Conservation (phyloP, 2,113 vertebrate species). For the Raja brachyura region DNA sequence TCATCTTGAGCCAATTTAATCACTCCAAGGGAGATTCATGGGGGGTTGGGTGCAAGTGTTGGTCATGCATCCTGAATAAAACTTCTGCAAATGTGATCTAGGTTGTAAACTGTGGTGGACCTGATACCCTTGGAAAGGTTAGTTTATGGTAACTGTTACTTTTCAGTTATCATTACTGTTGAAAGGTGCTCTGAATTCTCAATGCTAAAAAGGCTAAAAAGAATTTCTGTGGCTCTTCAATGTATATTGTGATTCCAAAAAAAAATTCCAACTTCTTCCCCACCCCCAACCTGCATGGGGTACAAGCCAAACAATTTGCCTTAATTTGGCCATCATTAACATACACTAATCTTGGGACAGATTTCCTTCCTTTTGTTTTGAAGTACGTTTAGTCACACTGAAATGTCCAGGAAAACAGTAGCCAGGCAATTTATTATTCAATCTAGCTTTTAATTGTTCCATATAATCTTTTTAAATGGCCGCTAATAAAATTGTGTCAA, state of each 20-base stretch:
- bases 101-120: constrained; percentile 4
- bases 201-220: not conserved
- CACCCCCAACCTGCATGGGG: not conserved
- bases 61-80: constrained; percentile 85
- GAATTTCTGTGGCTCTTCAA: not conserved
- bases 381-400: not conserved
- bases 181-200: not conserved
- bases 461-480: not conserved
- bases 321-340: not conserved
- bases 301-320: not conserved
- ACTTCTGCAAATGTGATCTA: constrained; percentile 44
- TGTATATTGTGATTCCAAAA: not conserved
- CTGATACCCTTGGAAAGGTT: constrained; percentile 14
- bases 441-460: constrained; percentile 15
- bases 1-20: constrained; percentile 99
- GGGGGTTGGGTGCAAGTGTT: constrained; percentile 72
- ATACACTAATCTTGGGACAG: not conserved
- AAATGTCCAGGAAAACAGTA: no score
- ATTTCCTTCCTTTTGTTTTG: constrained; percentile 27
- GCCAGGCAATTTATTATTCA: not conserved
- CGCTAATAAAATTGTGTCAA: constrained; percentile 11
- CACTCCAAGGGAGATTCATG: constrained; percentile 79
- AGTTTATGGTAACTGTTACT: not conserved
- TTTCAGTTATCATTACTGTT: not conserved
- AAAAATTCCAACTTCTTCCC: no score